Base-by-base conservation (phyloP, 2,888 invertebrate species). In the Biston stratarius region DNA sequence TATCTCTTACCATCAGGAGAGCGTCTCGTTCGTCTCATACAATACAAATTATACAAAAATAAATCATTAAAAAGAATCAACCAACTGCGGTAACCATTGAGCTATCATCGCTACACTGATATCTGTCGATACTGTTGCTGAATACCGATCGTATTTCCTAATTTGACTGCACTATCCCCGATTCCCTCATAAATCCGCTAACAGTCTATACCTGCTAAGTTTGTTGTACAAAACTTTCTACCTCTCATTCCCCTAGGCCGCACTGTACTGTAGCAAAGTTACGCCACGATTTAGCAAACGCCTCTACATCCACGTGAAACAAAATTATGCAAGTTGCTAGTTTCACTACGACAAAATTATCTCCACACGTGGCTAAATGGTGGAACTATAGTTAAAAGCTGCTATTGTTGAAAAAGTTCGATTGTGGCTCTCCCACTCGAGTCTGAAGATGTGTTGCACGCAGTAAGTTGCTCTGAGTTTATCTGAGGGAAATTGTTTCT, bases 401-500 rank as follows among this genome's bases (percentile, higher is more conserved):
- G 5, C 8, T 55, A 33, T 55, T 33, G 15, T 36, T 11, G 7
- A 7, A 15, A 36, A 40, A 53, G 8, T n/a, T 6, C 42, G 55
- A 24, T 33, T 8, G 44, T 42, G 15, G 55, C 24, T 6, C 55
- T 9, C 12, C 5, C 0, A 6, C 8, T 42, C 24, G 24, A 55
- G 6, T 6, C 5, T 24, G 6, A 1, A 12, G 7, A 9, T 8
- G 24, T 12, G 12, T 55, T 24, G 11, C 12, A 38, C 42, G 12
- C 15, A 3, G 40, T 38, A 38, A 53, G 47, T 55, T 64, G 24
- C 40, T 14, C 55, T 24, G 8, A 9, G 24, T 52, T 9, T 45
- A 61, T 51, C 59, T 53, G 58, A 62, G 62, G 58, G 58, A 62
- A 59, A 67, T 62, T 67, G 67, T 62, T 67, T 67, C 53, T 53